Conservation (phyloP, 2,888 invertebrate species). For the Aquatica leii region DNA sequence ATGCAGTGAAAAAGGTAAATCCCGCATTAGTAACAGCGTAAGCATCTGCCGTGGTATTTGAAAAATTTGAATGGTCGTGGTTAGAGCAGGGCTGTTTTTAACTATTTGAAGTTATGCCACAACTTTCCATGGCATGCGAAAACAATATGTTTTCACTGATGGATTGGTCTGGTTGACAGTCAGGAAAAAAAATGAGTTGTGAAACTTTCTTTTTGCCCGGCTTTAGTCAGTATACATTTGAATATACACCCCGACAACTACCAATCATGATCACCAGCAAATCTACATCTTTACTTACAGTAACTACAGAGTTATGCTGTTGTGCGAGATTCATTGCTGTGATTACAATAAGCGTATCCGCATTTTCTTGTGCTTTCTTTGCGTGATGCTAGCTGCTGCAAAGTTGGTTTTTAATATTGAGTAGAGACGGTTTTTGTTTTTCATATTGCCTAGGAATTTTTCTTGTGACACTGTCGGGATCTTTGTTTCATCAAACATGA, state of each 20-base stretch:
- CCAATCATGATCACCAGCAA: slow-evolving; percentile 19
- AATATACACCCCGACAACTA: slow-evolving; percentile 15
- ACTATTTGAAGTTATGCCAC: slow-evolving; percentile 8
- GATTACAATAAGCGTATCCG: too few relatives aligned
- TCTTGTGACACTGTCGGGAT: slow-evolving; percentile 10
- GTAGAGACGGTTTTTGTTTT: slow-evolving; percentile 13
- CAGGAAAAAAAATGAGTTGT: slow-evolving; percentile 18
- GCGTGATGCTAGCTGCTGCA: slow-evolving; percentile 12
- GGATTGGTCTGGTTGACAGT: slow-evolving; percentile 13
- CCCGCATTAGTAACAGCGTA: background rate
- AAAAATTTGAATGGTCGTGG: background rate
- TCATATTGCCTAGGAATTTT: slow-evolving; percentile 17
- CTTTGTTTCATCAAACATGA: background rate
- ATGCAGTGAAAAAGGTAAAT: background rate
- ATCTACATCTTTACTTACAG: slow-evolving; percentile 8
- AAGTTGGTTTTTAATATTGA: slow-evolving; percentile 16
- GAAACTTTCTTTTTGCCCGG: slow-evolving; percentile 10
- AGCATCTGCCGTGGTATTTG: background rate
- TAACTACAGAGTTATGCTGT: background rate
- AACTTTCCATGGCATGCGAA: slow-evolving; percentile 15
- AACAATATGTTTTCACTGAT: slow-evolving; percentile 19
- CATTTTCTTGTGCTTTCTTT: slow-evolving; percentile 5
- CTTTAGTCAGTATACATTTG: slow-evolving; percentile 16
- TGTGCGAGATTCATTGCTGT: slow-evolving; percentile 1
- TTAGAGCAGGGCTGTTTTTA: background rate